Evolutionary conservation across 2,113 vertebrate genomes (phyloP), one percentile per base, ranked within the genome.

Genomic region (Condylura cristata): DNA sequence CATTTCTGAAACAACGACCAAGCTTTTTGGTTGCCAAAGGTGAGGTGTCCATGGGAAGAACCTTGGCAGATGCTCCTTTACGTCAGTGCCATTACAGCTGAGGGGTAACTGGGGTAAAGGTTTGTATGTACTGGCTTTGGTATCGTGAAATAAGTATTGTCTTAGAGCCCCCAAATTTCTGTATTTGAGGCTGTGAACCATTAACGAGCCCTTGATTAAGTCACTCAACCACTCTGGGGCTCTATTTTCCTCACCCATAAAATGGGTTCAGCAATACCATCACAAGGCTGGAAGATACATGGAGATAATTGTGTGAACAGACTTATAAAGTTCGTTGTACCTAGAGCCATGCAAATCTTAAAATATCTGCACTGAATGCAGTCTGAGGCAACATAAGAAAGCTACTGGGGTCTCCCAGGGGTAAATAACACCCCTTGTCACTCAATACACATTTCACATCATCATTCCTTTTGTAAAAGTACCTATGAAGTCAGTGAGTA

Each of bases 11-110:
- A 87, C n/a, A 63, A 56, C 81, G 46, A 30, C 66, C n/a, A n/a
- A 95, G 32, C 51, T 83, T 82, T 83, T 28, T 92, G 51, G 20
- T 66, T 94, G n/a, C 39, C 63, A 94, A 51, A 83, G 80, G 74
- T n/a, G 24, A 79, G 20, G n/a, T 74, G 37, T 60, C n/a, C 44
- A 24, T 39, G 53, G 18, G 26, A 20, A 93, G 68, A 17, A 1
- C 8, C 74, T 75, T 8, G n/a, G 44, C 18, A 53, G 6, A 14
- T 20, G 6, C 51, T 80, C 79, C 85, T 71, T 83, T 32, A 75
- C 66, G 12, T 90, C 78, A 74, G 84, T 93, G 26, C 53, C 53
- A 9, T 44, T 83, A 72, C 41, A 92, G 48, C 7, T 39, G 6
- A 68, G 76, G 71, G 11, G 3, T n/a, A 83, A 53, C 83, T 53